Conservation (phyloP, 1,140 invertebrate species). For the Cyrtorhinus lividipennis region DNA sequence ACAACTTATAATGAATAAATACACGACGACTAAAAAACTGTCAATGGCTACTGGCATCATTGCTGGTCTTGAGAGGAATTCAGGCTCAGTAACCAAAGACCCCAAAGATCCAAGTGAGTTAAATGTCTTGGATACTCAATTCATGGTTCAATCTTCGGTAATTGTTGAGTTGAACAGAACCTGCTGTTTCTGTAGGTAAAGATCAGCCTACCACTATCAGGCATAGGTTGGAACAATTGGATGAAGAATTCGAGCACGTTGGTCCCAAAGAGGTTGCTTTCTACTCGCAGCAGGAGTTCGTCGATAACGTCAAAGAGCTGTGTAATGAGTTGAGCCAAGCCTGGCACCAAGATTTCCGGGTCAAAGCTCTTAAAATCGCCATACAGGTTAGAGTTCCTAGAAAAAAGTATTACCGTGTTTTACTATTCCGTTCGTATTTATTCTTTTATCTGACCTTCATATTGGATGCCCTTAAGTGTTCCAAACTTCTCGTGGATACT, state of each 20-base stretch:
- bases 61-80: constrained; percentile 31
- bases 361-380: constrained; percentile 90
- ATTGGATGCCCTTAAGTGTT: constrained; percentile 72
- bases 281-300: constrained; percentile 83
- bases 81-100: neutral
- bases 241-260: constrained; percentile 87
- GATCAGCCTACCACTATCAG: constrained; percentile 67
- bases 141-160: neutral
- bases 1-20: constrained; percentile 62
- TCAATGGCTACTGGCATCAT: constrained; percentile 44
- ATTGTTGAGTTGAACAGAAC: neutral
- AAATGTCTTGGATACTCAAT: constrained; percentile 7
- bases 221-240: constrained; percentile 79
- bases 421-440: no score
- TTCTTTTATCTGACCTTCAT: no score
- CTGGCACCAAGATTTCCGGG: constrained; percentile 86
- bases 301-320: constrained; percentile 70
- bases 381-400: constrained; percentile 44
- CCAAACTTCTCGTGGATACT: constrained; percentile 79
- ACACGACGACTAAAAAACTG: constrained; percentile 81
- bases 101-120: neutral
- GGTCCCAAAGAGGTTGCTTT: constrained; percentile 75
- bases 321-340: constrained; percentile 75
- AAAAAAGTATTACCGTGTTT: neutral
- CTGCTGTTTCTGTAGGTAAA: constrained; percentile 28